Conservation (phyloP, 2,888 invertebrate species). For the Nymphalis urticae region DNA sequence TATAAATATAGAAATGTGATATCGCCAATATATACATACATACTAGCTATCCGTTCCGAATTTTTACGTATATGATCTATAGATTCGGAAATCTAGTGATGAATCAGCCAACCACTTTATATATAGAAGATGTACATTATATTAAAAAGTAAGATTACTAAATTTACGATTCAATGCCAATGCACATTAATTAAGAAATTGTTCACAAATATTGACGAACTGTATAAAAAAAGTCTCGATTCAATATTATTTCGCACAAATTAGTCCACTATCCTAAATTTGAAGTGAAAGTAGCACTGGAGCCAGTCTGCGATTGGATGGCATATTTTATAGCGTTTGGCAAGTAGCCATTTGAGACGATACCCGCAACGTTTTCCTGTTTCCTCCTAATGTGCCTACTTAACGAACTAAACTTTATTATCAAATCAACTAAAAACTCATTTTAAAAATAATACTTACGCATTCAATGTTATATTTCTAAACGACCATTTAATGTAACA, state of each 20-base stretch:
- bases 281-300: constrained; percentile 55
- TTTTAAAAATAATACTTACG: constrained; percentile 59
- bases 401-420: constrained; percentile 79
- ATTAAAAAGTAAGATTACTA: too few species aligned
- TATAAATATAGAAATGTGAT: too few species aligned
- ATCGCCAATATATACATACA: too few species aligned
- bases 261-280: constrained; percentile 51
- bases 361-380: constrained; percentile 77
- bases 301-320: constrained; percentile 71
- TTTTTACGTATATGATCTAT: too few species aligned
- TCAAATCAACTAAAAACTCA: constrained; percentile 70
- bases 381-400: constrained; percentile 77
- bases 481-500: neutral
- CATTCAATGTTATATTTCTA: neutral
- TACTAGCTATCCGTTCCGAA: too few species aligned
- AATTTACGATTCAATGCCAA: too few species aligned
- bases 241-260: constrained; percentile 62
- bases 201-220: neutral
- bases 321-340: constrained; percentile 77
- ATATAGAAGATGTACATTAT: too few species aligned
- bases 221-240: constrained; percentile 31
- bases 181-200: neutral
- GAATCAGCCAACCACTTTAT: too few species aligned
- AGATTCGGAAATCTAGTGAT: too few species aligned
- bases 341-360: constrained; percentile 69